These are phyloP conservation scores for Tribolium freemani DNA, from an alignment of 2,888 invertebrate species.

Conservation along the genomic window DNA sequence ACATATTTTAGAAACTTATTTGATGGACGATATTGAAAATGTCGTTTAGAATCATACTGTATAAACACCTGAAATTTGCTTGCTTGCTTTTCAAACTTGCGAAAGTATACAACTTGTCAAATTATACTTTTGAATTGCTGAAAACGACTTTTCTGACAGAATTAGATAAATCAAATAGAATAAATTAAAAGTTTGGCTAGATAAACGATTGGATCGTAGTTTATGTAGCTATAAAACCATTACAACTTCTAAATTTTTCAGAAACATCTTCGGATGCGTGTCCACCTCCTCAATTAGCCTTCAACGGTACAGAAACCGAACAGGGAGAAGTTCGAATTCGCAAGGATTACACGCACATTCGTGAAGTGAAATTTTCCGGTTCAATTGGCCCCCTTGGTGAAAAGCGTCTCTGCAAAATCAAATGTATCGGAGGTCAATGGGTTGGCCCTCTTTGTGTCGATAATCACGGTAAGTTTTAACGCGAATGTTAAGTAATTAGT, in stretches of 20 bases:
- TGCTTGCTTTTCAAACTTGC: not conserved
- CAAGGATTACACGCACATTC: slow-evolving; percentile 66
- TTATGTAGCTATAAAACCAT: too few relatives aligned
- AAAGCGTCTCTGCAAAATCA: slow-evolving; percentile 84
- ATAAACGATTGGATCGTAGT: too few relatives aligned
- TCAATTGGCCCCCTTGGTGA: slow-evolving; percentile 82
- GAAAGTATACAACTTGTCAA: not conserved
- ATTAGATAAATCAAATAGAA: too few relatives aligned
- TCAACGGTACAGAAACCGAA: slow-evolving; percentile 67
- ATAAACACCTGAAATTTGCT: slow-evolving; percentile 37
- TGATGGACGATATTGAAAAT: slow-evolving; percentile 29
- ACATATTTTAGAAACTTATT: slow-evolving; percentile 22
- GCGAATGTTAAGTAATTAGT: slow-evolving; percentile 1
- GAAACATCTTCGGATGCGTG: slow-evolving; percentile 66
- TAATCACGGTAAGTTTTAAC: slow-evolving; percentile 75
- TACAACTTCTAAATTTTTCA: slow-evolving; percentile 44
- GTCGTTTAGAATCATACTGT: slow-evolving; percentile 7
- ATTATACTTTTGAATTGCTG: not conserved
- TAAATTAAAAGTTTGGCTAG: too few relatives aligned
- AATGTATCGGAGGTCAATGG: slow-evolving; percentile 88
- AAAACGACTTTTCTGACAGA: not conserved
- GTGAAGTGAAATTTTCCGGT: slow-evolving; percentile 82
- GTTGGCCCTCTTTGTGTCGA: slow-evolving; percentile 85
- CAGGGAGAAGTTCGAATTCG: slow-evolving; percentile 62
- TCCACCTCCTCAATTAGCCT: slow-evolving; percentile 66